Percentiles rank a stretch among this genome's conserved stretches.
These are phyloP conservation scores for Gadopsis marmoratus DNA, from an alignment of 2,797 vertebrate species.

Conservation along the genomic window DNA sequence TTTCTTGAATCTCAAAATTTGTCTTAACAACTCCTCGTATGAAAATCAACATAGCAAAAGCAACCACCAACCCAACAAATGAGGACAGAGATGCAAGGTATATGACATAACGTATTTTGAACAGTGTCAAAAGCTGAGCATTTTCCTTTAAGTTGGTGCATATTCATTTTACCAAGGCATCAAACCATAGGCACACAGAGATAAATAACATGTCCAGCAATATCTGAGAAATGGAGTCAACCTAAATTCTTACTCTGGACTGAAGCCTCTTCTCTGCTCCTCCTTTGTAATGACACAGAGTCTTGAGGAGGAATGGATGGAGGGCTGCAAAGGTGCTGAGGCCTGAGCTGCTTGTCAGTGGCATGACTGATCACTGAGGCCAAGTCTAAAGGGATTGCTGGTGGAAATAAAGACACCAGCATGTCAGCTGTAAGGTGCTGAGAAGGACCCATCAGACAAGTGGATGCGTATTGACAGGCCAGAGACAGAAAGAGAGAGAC, in stretches of 20 bases:
- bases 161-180: slow-evolving; percentile 32
- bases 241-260: slow-evolving; percentile 56
- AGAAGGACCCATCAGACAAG: slow-evolving; percentile 93
- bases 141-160: slow-evolving; percentile 22
- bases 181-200: slow-evolving; percentile 14
- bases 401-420: slow-evolving; percentile 93
- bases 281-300: slow-evolving; percentile 72
- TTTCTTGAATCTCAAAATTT: neutral
- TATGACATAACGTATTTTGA: slow-evolving; percentile 3
- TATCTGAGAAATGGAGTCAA: slow-evolving; percentile 66
- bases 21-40: neutral
- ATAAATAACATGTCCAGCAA: slow-evolving; percentile 51
- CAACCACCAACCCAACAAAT: slow-evolving; percentile 1
- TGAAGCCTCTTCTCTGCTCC: slow-evolving; percentile 35
- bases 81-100: neutral
- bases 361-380: slow-evolving; percentile 85
- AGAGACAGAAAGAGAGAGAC: slow-evolving; percentile 83
- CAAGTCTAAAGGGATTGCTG: slow-evolving; percentile 91
- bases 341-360: slow-evolving; percentile 79
- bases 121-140: neutral
- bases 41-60: neutral
- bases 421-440: slow-evolving; percentile 93
- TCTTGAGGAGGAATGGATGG: slow-evolving; percentile 70
- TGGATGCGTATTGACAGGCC: slow-evolving; percentile 95
- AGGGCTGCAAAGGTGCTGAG: slow-evolving; percentile 72